Base-by-base conservation (phyloP, 2,113 vertebrate species). In the Erythrolamprus reginae region DNA sequence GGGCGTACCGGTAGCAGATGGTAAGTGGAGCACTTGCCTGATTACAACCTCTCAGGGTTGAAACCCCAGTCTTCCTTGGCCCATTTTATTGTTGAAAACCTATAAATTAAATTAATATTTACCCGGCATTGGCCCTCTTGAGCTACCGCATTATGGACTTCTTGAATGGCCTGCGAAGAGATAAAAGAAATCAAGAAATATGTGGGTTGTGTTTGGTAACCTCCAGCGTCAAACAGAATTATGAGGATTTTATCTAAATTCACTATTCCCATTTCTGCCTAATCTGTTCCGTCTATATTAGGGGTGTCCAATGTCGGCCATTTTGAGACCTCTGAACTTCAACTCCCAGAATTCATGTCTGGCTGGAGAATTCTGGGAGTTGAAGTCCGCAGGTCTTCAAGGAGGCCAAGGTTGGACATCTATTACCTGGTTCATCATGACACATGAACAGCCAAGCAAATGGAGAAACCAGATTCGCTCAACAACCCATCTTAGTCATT, bases 51-150 rank as follows among this genome's bases (percentile, higher is more conserved):
- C 28, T 82, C 13, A 23, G 24, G 3, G 19, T 23, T 58, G 13
- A 28, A 15, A 83, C 82, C 10, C 1, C 45, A 33, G 15, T 56
- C 47, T 51, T 38, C 47, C 61, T 38, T 55, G 28, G 10, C 50
- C 53, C 5, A 13, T 50, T 58, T 28, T 17, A 42, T 21, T 10
- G 9, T 23, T 47, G 19, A 17, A 82, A 53, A 26, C 1, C 10
- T 47, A 33, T 24, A 9, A 33, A 3, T 87, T 83, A 21, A 91
- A 55, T 28, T 5, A 24, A 3, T 5, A 91, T 95, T 98, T 98
- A 99, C 99, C 97, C 94, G 97, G 90, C 99, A 99, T 15, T 99
- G 98, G 94, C 98, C 99, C 90, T 98, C 98, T 77, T 96, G 96
- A 0, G 99, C 99, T 93, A 98, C 97, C 0, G 98, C 97, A 90